phyloP scores from a whole-genome alignment of 2,797 vertebrate genomes.

The Cyprinella venusta region DNA sequence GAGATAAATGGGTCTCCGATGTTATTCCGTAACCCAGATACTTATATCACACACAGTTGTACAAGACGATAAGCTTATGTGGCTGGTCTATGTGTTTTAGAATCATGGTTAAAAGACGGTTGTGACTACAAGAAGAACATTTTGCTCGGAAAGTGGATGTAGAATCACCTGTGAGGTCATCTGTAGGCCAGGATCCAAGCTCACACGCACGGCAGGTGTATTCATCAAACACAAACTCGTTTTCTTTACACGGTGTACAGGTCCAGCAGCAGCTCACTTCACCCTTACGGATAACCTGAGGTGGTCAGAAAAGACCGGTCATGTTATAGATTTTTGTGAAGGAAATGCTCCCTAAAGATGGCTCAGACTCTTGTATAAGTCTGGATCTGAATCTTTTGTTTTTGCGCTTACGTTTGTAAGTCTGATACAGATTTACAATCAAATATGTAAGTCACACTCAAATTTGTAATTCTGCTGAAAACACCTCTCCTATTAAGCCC shows the following conservation, averaged over 20 bases:
- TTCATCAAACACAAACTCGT: conserved; percentile 95
- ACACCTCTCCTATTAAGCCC: neutral
- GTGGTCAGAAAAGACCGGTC: neutral
- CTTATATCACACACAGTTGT: conserved; percentile 35
- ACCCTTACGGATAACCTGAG: conserved; percentile 97
- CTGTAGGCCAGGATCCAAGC: conserved; percentile 92
- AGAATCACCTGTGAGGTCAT: conserved; percentile 90
- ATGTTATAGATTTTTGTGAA: neutral
- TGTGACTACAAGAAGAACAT: conserved; percentile 5
- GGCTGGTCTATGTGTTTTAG: neutral
- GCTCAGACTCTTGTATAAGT: neutral
- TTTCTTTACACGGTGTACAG: conserved; percentile 98
- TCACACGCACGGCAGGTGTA: conserved; percentile 94
- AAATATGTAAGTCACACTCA: neutral
- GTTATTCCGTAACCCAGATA: conserved; percentile 51
- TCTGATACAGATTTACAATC: neutral
- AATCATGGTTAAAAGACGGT: neutral
- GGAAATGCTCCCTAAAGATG: neutral
- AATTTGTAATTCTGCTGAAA: neutral
- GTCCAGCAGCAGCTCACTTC: conserved; percentile 99
- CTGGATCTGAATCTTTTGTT: neutral
- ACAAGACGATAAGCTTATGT: conserved; percentile 13
- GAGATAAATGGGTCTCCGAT: conserved; percentile 50
- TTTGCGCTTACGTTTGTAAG: neutral
- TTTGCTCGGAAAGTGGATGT: neutral